A percentile compares a stretch with the other conserved stretches of the same genome.
These are phyloP conservation scores for Colinus virginianus DNA, from an alignment of 2,113 vertebrate species.

Conservation along the genomic window DNA sequence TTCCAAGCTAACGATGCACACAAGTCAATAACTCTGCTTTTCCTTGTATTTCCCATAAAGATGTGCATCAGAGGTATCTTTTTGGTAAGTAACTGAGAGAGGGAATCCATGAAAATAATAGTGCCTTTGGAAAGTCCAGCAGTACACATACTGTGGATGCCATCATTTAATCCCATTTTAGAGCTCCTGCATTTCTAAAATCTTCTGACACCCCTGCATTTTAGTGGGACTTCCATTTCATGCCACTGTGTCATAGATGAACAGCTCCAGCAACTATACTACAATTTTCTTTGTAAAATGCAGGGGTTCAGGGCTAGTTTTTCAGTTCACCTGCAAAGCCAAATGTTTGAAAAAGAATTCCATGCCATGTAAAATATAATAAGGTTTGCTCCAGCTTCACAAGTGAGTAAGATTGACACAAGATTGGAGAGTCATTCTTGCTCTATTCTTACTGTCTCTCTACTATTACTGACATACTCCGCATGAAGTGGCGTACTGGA, in stretches of 20 bases:
- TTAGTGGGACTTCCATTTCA: constrained; percentile 30
- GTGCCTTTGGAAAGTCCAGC: not conserved
- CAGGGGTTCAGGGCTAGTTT: not conserved
- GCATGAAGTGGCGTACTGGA: not conserved
- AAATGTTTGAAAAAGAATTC: constrained; percentile 48
- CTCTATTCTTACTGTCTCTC: not conserved
- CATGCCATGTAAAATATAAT: not conserved
- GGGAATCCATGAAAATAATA: not conserved
- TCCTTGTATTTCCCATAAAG: not conserved
- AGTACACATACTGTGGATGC: not conserved
- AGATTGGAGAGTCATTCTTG: not conserved
- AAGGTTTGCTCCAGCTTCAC: not conserved
- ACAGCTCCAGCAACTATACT: not conserved
- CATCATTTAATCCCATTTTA: constrained; percentile 14
- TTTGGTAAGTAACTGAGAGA: not conserved
- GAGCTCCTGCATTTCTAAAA: not conserved
- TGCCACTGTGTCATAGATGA: not conserved
- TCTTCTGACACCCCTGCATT: not conserved
- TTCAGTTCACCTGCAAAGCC: constrained; percentile 55
- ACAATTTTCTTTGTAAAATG: constrained; percentile 35
- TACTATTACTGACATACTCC: not conserved
- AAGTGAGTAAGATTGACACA: not conserved
- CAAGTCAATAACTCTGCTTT: constrained; percentile 11
- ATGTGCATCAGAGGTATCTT: not conserved
- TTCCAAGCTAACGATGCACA: constrained; percentile 38